Conservation (phyloP, 2,113 vertebrate genomes). For the Oreochromis spilurus region DNA sequence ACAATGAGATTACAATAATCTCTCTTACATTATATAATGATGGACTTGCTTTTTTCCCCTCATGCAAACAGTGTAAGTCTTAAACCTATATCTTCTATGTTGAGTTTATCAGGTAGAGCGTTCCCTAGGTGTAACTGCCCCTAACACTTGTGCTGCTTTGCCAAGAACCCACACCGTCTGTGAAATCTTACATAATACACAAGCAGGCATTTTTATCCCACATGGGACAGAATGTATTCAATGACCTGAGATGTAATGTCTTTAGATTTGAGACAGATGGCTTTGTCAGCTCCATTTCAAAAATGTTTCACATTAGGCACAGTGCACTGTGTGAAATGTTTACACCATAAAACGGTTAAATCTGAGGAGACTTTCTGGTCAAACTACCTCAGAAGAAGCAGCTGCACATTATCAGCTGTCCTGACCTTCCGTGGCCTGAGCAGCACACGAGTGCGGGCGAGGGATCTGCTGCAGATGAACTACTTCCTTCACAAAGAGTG, state of each 20-base stretch:
- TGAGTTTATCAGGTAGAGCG: background rate
- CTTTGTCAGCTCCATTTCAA: conserved; percentile 13
- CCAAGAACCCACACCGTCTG: background rate
- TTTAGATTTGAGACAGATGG: conserved; percentile 25
- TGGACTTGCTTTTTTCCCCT: background rate
- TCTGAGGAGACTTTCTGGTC: background rate
- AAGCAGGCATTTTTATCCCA: background rate
- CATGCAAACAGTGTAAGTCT: background rate
- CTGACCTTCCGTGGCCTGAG: background rate
- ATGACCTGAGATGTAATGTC: conserved; percentile 10
- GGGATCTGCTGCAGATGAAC: background rate
- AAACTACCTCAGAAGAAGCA: background rate
- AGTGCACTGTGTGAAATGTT: background rate
- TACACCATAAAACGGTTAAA: background rate
- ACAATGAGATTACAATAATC: background rate
- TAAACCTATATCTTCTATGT: background rate
- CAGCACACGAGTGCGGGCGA: background rate
- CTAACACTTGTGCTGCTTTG: background rate
- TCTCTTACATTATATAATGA: background rate
- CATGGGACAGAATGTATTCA: background rate
- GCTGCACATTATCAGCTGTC: conserved; percentile 2
- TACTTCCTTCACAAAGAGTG: background rate
- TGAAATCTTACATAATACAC: background rate
- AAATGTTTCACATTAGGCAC: background rate
- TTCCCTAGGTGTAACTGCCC: background rate